These are phyloP conservation scores for Agrypnia vestita DNA, from an alignment of 1,140 invertebrate species.

Conservation along the genomic window DNA sequence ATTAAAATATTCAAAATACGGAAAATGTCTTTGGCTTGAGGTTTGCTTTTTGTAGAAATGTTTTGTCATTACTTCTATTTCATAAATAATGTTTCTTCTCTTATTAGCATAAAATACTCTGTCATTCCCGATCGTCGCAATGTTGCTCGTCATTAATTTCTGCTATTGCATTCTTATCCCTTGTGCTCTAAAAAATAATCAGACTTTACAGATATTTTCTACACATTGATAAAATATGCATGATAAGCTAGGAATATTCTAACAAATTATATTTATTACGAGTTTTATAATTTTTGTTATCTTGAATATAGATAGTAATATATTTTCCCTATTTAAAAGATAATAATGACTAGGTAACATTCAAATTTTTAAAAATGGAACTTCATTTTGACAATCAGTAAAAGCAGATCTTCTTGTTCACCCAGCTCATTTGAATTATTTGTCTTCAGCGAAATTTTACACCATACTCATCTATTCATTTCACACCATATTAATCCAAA, in stretches of 20 bases:
- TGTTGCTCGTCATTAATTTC: constrained; percentile 32
- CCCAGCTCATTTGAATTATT: too few species aligned
- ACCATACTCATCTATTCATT: too few species aligned
- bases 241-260: background rate
- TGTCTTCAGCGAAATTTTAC: too few species aligned
- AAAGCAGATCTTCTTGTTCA: too few species aligned
- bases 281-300: background rate
- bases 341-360: too few species aligned
- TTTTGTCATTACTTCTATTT: constrained; percentile 24
- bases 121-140: constrained; percentile 9
- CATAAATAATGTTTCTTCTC: constrained; percentile 23
- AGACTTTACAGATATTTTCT: constrained; percentile 18
- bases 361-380: too few species aligned
- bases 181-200: background rate
- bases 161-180: constrained; percentile 25
- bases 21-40: constrained; percentile 35
- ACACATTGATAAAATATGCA: constrained; percentile 20
- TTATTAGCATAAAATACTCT: constrained; percentile 34
- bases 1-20: background rate
- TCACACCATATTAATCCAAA: too few species aligned
- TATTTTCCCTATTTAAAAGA: too few species aligned
- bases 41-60: constrained; percentile 47
- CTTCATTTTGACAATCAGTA: too few species aligned
- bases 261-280: background rate
- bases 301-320: too few species aligned